A percentile compares a stretch with the other conserved stretches of the same genome.
phyloP scores from a whole-genome alignment of 2,113 vertebrate species.

The Macroglossus sobrinus region DNA sequence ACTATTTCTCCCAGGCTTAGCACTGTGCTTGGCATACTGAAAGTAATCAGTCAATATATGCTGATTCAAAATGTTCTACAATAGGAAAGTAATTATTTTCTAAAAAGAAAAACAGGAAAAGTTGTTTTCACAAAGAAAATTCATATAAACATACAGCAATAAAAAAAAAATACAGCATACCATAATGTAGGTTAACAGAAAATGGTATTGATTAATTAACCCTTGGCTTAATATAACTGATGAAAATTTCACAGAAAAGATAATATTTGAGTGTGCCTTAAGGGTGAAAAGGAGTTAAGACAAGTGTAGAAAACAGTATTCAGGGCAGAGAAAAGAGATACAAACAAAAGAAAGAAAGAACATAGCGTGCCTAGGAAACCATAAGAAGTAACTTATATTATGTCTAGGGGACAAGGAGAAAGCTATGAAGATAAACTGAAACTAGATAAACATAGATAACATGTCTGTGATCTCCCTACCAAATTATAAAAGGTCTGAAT shows the following conservation, averaged over 20 bases:
- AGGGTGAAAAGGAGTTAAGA: background rate
- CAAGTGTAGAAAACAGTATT: background rate
- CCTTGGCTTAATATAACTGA: background rate
- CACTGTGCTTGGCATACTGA: background rate
- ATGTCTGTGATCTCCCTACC: background rate
- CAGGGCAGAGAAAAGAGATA: background rate
- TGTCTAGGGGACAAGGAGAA: background rate
- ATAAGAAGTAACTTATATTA: background rate
- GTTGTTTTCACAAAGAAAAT: background rate
- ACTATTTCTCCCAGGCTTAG: background rate
- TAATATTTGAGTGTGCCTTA: background rate
- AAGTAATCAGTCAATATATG: background rate
- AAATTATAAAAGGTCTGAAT: background rate
- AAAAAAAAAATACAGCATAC: background rate
- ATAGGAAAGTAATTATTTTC: background rate
- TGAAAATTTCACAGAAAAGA: background rate
- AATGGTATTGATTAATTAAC: background rate
- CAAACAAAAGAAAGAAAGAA: background rate
- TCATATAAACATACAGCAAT: background rate
- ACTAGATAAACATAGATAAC: background rate
- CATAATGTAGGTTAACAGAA: background rate
- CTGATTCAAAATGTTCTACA: slow-evolving; percentile 11
- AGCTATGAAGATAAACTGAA: background rate
- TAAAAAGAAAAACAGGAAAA: slow-evolving; percentile 22
- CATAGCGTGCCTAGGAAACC: background rate